Conservation (phyloP, 37 sponge, comb jelly and placozoan species). For the Eunapius fragilis region DNA sequence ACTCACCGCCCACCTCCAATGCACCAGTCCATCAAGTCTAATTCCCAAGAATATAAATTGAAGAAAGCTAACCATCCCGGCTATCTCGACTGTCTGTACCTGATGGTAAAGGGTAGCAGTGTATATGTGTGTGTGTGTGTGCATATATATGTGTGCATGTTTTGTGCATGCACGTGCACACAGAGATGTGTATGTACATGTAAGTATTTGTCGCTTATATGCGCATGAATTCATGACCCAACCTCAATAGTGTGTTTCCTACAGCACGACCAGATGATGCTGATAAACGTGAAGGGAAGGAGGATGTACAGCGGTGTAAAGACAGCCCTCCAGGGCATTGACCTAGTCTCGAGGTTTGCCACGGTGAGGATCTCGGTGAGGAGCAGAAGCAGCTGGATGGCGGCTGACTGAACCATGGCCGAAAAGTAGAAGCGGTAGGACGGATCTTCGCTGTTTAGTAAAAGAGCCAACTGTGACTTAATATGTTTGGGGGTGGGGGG, state of each 20-base stretch:
- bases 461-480: neutral
- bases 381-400: slow-evolving; percentile 57
- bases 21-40: slow-evolving; percentile 36
- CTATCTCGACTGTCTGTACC: slow-evolving; percentile 7
- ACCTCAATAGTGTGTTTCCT: slow-evolving; percentile 60
- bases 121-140: no score
- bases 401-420: slow-evolving; percentile 34
- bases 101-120: neutral
- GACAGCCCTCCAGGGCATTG: slow-evolving; percentile 54
- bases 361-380: slow-evolving; percentile 61
- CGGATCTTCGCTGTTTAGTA: slow-evolving; percentile 39
- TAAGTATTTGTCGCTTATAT: neutral
- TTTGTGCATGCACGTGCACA: neutral
- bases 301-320: slow-evolving; percentile 74
- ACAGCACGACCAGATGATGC: slow-evolving; percentile 51
- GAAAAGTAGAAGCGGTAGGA: slow-evolving; percentile 50
- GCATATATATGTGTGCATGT: no score
- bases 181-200: neutral
- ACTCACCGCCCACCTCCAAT: slow-evolving; percentile 80
- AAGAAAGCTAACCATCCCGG: slow-evolving; percentile 43
- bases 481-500: no score
- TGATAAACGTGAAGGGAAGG: slow-evolving; percentile 1
- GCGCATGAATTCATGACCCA: neutral
- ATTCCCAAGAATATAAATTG: slow-evolving; percentile 70
- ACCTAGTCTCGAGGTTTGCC: slow-evolving; percentile 50